Evolutionary conservation across 2,113 vertebrate genomes (phyloP).

Genomic region (Ariopsis seemanni): DNA sequence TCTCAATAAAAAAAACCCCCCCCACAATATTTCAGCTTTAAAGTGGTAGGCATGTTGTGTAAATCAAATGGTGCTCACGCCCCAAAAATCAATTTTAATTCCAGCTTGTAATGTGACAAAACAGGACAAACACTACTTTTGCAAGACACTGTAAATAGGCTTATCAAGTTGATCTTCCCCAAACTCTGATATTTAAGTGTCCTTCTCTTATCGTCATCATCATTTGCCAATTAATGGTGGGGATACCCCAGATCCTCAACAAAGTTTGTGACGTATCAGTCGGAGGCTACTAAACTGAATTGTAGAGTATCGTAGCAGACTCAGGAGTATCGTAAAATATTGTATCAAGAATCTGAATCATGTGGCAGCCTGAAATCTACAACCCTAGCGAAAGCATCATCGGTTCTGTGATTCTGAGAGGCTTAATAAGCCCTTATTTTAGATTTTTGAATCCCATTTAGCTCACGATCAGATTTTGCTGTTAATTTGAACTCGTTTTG

Average conservation of each 20-base stretch:
- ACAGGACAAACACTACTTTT: too few species aligned
- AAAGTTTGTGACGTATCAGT: not conserved
- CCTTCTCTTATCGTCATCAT: not conserved
- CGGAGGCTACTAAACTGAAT: not conserved
- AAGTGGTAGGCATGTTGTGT: too few species aligned
- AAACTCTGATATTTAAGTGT: not conserved
- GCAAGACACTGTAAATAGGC: not conserved
- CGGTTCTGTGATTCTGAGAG: not conserved
- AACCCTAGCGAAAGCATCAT: not conserved
- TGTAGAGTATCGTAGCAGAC: not conserved
- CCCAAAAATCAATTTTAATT: too few species aligned
- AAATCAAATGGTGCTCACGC: too few species aligned
- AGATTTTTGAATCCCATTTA: not conserved
- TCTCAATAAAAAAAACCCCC: too few species aligned
- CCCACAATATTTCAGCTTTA: too few species aligned
- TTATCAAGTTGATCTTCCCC: not conserved
- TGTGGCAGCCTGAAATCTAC: not conserved
- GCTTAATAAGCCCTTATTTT: not conserved
- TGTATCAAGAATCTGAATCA: not conserved
- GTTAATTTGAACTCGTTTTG: slow-evolving; percentile 2
- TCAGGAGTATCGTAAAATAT: not conserved
- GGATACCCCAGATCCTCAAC: not conserved
- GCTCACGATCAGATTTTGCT: not conserved
- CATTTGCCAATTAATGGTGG: not conserved
- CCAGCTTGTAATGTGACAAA: too few species aligned